Conservation (phyloP, 1,140 invertebrate genomes). For the Cydia strobilella region DNA sequence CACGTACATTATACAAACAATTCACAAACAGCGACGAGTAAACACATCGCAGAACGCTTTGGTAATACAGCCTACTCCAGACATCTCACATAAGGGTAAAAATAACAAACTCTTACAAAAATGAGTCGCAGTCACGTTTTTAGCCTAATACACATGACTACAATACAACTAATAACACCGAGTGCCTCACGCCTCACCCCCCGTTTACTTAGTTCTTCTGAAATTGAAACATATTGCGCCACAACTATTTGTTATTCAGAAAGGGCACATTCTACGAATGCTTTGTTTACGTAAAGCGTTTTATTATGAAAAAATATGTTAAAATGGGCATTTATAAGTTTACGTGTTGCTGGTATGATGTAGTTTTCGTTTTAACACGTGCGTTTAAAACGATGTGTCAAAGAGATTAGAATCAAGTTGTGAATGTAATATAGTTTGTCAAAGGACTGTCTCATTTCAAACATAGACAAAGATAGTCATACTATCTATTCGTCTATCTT, state of each 20-base stretch:
- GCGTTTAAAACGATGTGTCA: background rate
- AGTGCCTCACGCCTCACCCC: background rate
- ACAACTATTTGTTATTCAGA: conserved; percentile 19
- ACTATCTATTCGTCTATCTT: too few species aligned
- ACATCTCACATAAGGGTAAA: conserved; percentile 6
- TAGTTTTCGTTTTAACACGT: conserved; percentile 10
- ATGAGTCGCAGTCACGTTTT: conserved; percentile 1
- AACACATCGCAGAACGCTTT: background rate
- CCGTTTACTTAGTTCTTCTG: conserved; percentile 9
- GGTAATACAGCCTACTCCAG: conserved; percentile 9
- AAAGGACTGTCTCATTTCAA: too few species aligned
- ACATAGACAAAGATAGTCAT: too few species aligned
- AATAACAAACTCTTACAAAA: conserved; percentile 14
- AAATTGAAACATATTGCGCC: conserved; percentile 18
- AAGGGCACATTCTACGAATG: conserved; percentile 10
- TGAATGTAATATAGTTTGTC: conserved; percentile 2
- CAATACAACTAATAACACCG: conserved; percentile 16
- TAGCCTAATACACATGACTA: conserved; percentile 14
- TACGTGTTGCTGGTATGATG: conserved; percentile 20
- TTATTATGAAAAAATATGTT: conserved; percentile 17
- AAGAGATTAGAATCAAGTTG: conserved; percentile 6
- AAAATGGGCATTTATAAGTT: conserved; percentile 11
- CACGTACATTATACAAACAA: background rate
- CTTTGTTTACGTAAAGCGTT: conserved; percentile 10
- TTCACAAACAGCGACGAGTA: background rate